Percentiles rank a stretch among this genome's conserved stretches.
Conservation (phyloP, 2,888 invertebrate species). For the Proisotoma minuta region DNA sequence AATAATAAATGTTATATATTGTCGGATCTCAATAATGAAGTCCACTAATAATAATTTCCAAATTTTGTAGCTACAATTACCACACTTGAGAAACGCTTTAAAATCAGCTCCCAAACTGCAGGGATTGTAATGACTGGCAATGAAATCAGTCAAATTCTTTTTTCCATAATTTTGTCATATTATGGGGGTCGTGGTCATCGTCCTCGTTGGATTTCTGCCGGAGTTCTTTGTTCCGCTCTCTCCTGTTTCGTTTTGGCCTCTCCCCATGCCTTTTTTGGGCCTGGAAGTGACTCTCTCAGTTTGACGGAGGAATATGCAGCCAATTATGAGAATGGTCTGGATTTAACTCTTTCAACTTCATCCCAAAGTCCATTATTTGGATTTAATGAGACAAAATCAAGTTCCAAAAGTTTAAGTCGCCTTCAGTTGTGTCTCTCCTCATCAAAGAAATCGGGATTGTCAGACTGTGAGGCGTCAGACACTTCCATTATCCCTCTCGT, state of each 20-base stretch:
- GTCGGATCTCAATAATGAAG: too few relatives aligned
- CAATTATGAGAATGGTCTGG: conserved; percentile 8
- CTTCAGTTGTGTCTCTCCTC: conserved; percentile 21
- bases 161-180: conserved; percentile 63
- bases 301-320: conserved; percentile 57
- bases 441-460: neutral
- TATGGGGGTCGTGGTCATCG: conserved; percentile 67
- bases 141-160: conserved; percentile 66
- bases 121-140: conserved; percentile 69
- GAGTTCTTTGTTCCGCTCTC: conserved; percentile 61
- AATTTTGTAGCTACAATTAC: conserved; percentile 74
- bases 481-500: conserved; percentile 58
- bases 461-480: conserved; percentile 50
- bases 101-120: conserved; percentile 67
- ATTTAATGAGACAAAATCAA: conserved; percentile 13
- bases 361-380: neutral
- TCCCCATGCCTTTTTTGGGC: conserved; percentile 62
- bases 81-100: conserved; percentile 67
- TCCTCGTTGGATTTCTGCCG: conserved; percentile 66
- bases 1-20: too few relatives aligned
- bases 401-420: too few relatives aligned
- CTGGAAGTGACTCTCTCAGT: conserved; percentile 56
- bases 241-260: conserved; percentile 62
- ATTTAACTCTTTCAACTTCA: neutral
- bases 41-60: too few relatives aligned